These are phyloP conservation scores for Sarcoramphus papa DNA, from an alignment of 2,797 vertebrate genomes.

Conservation along the genomic window DNA sequence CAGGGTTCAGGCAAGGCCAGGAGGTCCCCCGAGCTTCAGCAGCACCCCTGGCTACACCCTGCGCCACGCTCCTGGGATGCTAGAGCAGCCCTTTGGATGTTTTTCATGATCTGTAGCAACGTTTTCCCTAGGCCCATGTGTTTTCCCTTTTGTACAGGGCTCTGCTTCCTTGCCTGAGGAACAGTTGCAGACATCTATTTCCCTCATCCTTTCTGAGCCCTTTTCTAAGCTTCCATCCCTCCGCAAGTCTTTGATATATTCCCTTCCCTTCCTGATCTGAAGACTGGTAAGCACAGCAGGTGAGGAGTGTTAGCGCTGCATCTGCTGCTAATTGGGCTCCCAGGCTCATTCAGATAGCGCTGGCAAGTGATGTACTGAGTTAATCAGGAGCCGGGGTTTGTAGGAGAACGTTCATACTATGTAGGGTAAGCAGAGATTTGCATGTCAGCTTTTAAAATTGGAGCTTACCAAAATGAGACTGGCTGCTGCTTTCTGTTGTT, in stretches of 20 bases:
- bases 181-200: slow-evolving; percentile 42
- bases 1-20: neutral
- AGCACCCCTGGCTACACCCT: neutral
- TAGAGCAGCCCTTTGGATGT: neutral
- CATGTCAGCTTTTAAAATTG: slow-evolving; percentile 24
- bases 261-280: slow-evolving; percentile 63
- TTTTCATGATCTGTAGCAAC: slow-evolving; percentile 3
- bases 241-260: slow-evolving; percentile 56
- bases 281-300: slow-evolving; percentile 62
- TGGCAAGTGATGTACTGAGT: slow-evolving; percentile 56
- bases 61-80: accelerated
- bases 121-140: slow-evolving; percentile 2
- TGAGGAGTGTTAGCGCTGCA: slow-evolving; percentile 57
- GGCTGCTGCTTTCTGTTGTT: neutral
- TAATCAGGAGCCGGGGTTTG: slow-evolving; percentile 52
- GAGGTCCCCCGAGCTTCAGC: neutral
- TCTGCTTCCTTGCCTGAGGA: slow-evolving; percentile 56
- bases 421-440: slow-evolving; percentile 62
- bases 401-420: slow-evolving; percentile 41
- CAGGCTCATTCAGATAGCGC: slow-evolving; percentile 38
- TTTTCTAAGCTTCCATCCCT: slow-evolving; percentile 58
- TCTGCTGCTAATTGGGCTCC: slow-evolving; percentile 69
- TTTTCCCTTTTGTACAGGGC: slow-evolving; percentile 29
- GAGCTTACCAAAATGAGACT: slow-evolving; percentile 6
- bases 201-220: slow-evolving; percentile 53